phyloP scores from a whole-genome alignment of 2,888 invertebrate genomes.

The Furcula furcula region DNA sequence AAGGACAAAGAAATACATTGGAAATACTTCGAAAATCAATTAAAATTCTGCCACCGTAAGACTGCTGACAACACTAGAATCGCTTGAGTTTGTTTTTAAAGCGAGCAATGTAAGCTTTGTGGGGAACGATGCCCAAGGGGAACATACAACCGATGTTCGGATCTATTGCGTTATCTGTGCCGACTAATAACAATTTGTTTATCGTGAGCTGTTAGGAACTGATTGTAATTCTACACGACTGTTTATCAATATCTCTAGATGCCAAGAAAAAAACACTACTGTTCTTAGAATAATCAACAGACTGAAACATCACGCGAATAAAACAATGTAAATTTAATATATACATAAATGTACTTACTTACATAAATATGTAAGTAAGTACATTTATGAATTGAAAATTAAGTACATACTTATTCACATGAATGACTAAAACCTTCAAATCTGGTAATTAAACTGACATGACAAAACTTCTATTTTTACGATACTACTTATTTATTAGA shows the following conservation, averaged over 20 bases:
- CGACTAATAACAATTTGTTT: constrained; percentile 39
- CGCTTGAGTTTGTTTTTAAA: constrained; percentile 50
- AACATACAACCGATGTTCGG: constrained; percentile 47
- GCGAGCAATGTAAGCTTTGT: constrained; percentile 40
- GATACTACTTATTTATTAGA: background rate
- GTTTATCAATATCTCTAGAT: too few species aligned
- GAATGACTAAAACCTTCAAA: too few species aligned
- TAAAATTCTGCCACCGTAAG: constrained; percentile 43
- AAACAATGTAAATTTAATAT: too few species aligned
- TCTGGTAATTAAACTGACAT: too few species aligned
- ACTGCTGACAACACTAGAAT: constrained; percentile 34
- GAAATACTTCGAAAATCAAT: constrained; percentile 38
- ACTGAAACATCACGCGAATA: too few species aligned
- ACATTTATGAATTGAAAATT: too few species aligned
- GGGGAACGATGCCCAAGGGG: constrained; percentile 50
- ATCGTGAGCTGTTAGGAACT: constrained; percentile 16
- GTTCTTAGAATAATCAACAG: too few species aligned
- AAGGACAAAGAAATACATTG: constrained; percentile 11
- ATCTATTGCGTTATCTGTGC: constrained; percentile 49
- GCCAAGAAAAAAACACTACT: too few species aligned
- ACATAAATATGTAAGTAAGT: too few species aligned
- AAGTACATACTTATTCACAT: too few species aligned
- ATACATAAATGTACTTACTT: too few species aligned
- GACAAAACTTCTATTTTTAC: too few species aligned
- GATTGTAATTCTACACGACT: constrained; percentile 13